Evolutionary conservation across 2,888 invertebrate species (phyloP).

Genomic region (Parapristionchus giblindavisi): DNA sequence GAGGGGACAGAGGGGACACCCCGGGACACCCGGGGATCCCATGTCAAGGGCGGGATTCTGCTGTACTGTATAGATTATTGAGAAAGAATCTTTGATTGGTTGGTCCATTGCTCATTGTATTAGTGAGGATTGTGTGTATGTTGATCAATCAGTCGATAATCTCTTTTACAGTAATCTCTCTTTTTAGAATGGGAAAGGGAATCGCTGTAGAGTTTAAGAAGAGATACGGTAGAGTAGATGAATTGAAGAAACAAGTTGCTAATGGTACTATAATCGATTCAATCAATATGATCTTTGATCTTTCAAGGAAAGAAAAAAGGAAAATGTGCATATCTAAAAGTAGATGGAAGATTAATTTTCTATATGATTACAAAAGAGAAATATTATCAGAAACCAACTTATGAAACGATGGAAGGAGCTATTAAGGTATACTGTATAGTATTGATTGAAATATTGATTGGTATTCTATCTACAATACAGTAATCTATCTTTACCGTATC

Average conservation of each 20-base stretch:
- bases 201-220: slow-evolving; percentile 45
- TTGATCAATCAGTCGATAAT: neutral
- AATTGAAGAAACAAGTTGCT: slow-evolving; percentile 43
- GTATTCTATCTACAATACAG: too few relatives aligned
- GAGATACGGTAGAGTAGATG: slow-evolving; percentile 38
- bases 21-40: too few relatives aligned
- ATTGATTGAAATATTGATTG: too few relatives aligned
- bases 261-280: neutral
- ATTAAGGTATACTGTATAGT: slow-evolving; percentile 47
- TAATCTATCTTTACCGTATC: neutral
- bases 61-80: too few relatives aligned
- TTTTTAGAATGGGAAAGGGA: slow-evolving; percentile 44
- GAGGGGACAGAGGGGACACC: too few relatives aligned
- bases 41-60: too few relatives aligned
- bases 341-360: slow-evolving; percentile 56
- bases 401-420: slow-evolving; percentile 62
- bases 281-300: neutral
- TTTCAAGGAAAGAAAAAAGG: slow-evolving; percentile 39
- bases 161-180: neutral
- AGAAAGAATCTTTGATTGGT: slow-evolving; percentile 24
- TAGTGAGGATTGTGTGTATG: slow-evolving; percentile 43
- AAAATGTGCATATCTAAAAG: slow-evolving; percentile 14
- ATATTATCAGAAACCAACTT: slow-evolving; percentile 74
- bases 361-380: slow-evolving; percentile 58
- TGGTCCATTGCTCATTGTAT: slow-evolving; percentile 45